These are phyloP conservation scores for Pavo muticus DNA, from an alignment of 2,113 vertebrate species.

Conservation along the genomic window DNA sequence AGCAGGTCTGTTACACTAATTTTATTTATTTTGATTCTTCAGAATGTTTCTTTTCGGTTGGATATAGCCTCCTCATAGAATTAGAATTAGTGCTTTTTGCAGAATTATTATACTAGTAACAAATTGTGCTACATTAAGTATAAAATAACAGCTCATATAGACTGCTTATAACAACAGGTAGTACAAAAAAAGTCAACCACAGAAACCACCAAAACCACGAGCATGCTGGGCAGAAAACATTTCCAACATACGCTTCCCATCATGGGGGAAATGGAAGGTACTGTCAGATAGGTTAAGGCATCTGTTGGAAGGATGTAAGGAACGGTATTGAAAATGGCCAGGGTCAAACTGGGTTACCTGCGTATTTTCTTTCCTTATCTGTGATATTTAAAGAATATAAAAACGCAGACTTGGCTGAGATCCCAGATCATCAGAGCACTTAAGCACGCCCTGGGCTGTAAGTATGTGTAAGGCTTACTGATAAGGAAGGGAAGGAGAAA, in stretches of 20 bases:
- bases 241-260: neutral
- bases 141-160: neutral
- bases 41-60: neutral
- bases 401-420: constrained; percentile 26
- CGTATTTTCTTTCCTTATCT: constrained; percentile 3
- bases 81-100: neutral
- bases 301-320: neutral
- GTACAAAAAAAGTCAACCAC: neutral
- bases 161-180: neutral
- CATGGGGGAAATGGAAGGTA: neutral
- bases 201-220: neutral
- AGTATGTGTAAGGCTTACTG: neutral
- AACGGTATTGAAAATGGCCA: neutral
- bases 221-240: neutral
- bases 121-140: neutral
- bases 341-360: neutral
- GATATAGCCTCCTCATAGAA: neutral
- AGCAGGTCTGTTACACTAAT: neutral
- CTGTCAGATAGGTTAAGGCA: neutral
- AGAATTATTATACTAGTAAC: neutral
- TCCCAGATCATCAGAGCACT: constrained; percentile 47
- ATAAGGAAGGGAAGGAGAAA: constrained; percentile 2
- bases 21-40: neutral
- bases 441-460: neutral
- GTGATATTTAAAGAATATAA: constrained; percentile 38